phyloP scores from a whole-genome alignment of 2,888 invertebrate species.

The Drosophila subquinaria region DNA sequence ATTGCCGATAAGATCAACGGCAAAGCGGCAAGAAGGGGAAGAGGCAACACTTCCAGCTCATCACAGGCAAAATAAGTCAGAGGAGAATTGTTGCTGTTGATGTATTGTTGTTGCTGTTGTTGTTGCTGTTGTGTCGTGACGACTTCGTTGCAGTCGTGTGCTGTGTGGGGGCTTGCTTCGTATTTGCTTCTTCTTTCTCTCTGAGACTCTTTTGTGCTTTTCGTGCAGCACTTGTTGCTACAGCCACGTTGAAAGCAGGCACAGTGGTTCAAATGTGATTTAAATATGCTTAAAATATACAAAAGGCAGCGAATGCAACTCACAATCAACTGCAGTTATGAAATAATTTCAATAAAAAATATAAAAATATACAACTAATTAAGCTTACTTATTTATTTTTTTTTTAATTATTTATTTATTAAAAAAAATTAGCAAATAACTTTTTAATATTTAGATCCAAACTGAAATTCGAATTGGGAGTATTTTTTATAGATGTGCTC shows the following conservation, averaged over 20 bases:
- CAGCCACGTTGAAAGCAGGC: constrained; percentile 45
- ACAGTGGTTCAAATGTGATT: constrained; percentile 35
- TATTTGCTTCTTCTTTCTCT: constrained; percentile 33
- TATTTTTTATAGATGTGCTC: too few species aligned
- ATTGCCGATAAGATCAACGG: constrained; percentile 81
- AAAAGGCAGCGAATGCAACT: too few species aligned
- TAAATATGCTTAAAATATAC: too few species aligned
- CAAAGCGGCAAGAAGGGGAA: constrained; percentile 29
- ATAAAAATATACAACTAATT: too few species aligned
- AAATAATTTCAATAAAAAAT: too few species aligned
- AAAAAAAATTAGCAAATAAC: too few species aligned
- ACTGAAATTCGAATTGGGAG: too few species aligned
- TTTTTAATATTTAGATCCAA: too few species aligned
- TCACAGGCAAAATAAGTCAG: constrained; percentile 6
- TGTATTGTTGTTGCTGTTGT: constrained; percentile 23
- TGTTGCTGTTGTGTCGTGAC: constrained; percentile 42
- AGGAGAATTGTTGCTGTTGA: constrained; percentile 38
- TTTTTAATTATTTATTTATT: too few species aligned
- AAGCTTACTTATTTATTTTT: too few species aligned
- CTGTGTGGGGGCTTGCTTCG: constrained; percentile 59
- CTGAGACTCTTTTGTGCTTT: constrained; percentile 33
- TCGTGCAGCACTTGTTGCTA: constrained; percentile 53
- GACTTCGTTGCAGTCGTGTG: constrained; percentile 53
- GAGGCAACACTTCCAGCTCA: constrained; percentile 28
- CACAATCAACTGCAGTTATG: too few species aligned